phyloP scores from a whole-genome alignment of 2,888 invertebrate species.

The Oscheius sp. region DNA sequence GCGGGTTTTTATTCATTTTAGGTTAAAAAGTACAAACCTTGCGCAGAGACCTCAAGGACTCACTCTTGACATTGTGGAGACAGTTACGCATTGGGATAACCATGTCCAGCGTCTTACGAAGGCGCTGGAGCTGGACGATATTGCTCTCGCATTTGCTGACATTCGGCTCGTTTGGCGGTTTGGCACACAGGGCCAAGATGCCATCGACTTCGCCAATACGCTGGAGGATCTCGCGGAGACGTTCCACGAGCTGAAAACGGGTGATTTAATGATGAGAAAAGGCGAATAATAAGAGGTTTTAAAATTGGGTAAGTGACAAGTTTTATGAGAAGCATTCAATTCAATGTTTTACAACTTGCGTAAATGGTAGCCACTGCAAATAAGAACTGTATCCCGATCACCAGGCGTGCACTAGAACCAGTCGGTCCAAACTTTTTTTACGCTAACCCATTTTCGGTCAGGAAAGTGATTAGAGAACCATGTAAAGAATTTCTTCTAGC shows the following conservation, averaged over 20 bases:
- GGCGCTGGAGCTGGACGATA: conserved; percentile 79
- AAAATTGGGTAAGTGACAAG: not conserved
- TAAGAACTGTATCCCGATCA: too few relatives aligned
- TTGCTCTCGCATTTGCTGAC: conserved; percentile 81
- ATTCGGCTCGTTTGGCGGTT: conserved; percentile 49
- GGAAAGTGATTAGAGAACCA: too few relatives aligned
- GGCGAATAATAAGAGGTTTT: not conserved
- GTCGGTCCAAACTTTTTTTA: too few relatives aligned
- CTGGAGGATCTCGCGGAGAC: conserved; percentile 64
- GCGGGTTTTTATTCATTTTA: conserved; percentile 35
- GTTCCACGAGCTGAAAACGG: conserved; percentile 52
- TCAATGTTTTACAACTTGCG: too few relatives aligned
- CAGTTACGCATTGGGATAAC: conserved; percentile 79
- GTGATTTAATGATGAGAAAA: not conserved
- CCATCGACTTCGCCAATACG: conserved; percentile 84
- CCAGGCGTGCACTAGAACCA: too few relatives aligned
- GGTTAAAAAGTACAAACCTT: conserved; percentile 35
- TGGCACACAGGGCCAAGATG: conserved; percentile 79
- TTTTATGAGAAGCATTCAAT: not conserved
- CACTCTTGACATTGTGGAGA: conserved; percentile 44
- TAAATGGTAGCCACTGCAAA: too few relatives aligned
- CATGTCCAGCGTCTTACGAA: conserved; percentile 84
- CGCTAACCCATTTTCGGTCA: too few relatives aligned
- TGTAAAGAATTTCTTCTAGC: too few relatives aligned
- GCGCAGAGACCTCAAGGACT: conserved; percentile 45